Evolutionary conservation across 1,140 invertebrate species (phyloP).

Genomic region (Leguminivora glycinivorella): DNA sequence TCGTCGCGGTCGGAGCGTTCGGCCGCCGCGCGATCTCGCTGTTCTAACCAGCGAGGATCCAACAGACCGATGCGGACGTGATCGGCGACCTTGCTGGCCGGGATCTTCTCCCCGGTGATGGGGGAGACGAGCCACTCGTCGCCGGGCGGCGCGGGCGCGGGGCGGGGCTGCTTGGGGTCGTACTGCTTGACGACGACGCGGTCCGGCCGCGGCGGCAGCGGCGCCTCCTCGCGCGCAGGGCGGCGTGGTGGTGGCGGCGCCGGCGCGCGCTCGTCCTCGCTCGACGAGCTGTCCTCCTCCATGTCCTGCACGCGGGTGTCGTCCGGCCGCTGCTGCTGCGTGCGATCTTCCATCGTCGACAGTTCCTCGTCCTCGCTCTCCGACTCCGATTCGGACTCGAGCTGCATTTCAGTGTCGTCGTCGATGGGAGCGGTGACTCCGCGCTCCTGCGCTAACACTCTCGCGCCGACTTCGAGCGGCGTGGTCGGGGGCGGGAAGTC

Average conservation of each 20-base stretch:
- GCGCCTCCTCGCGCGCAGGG: slow-evolving; percentile 82
- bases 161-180: slow-evolving; percentile 91
- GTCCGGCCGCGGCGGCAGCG: slow-evolving; percentile 92
- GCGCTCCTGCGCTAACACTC: slow-evolving; percentile 91
- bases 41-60: slow-evolving; percentile 99
- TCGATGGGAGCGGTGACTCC: slow-evolving; percentile 79
- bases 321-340: slow-evolving; percentile 74
- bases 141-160: slow-evolving; percentile 80
- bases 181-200: slow-evolving; percentile 98
- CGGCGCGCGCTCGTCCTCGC: slow-evolving; percentile 85
- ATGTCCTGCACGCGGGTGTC: slow-evolving; percentile 87
- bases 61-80: slow-evolving; percentile 98
- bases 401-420: slow-evolving; percentile 85
- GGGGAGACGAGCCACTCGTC: slow-evolving; percentile 98
- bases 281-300: slow-evolving; percentile 91
- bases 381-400: slow-evolving; percentile 81
- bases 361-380: slow-evolving; percentile 85
- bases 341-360: slow-evolving; percentile 83
- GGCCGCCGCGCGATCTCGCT: slow-evolving; percentile 85
- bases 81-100: slow-evolving; percentile 97
- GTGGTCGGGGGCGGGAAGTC: slow-evolving; percentile 98
- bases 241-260: slow-evolving; percentile 71
- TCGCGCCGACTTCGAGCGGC: slow-evolving; percentile 96
- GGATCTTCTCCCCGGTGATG: slow-evolving; percentile 98
- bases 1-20: slow-evolving; percentile 73